A percentile compares a stretch with the other conserved stretches of the same genome.
Evolutionary conservation across 1,140 invertebrate genomes (phyloP).

Genomic region (Pseudoatta argentina): DNA sequence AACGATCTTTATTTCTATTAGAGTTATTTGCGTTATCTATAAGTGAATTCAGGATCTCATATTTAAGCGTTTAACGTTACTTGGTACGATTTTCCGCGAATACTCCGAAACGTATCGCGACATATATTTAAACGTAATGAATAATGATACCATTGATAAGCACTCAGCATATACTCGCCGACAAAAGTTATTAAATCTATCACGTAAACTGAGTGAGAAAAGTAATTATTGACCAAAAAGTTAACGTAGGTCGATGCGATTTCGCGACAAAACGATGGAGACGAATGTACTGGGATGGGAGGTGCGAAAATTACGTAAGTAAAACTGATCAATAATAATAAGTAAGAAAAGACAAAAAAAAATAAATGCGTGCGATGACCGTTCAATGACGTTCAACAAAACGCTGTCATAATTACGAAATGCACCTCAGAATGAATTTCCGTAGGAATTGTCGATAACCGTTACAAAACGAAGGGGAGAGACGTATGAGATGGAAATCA

Average conservation of each 20-base stretch:
- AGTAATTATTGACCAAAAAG: background rate
- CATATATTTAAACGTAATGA: background rate
- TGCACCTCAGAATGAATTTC: conserved; percentile 36
- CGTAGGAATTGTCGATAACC: conserved; percentile 30
- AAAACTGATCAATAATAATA: conserved; percentile 36
- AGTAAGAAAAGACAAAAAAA: conserved; percentile 4
- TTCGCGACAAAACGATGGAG: background rate
- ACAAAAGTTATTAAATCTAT: conserved; percentile 27
- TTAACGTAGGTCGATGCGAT: background rate
- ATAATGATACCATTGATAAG: conserved; percentile 22
- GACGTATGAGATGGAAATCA: conserved; percentile 33
- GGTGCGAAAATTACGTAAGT: background rate
- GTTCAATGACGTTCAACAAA: conserved; percentile 21
- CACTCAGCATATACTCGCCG: background rate
- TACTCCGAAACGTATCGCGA: background rate
- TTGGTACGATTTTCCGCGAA: background rate
- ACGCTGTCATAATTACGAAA: conserved; percentile 27
- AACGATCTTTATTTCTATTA: conserved; percentile 6
- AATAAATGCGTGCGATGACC: conserved; percentile 13
- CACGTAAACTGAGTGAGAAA: background rate
- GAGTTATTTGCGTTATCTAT: conserved; percentile 13
- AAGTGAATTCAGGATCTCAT: conserved; percentile 1
- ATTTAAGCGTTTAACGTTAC: conserved; percentile 21
- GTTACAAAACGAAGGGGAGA: background rate
- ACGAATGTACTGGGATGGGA: background rate